Percentiles rank a stretch among this genome's conserved stretches.
Evolutionary conservation across 92 coral and sea anemone genomes (phyloP).

Genomic region (Porites cylindrica): DNA sequence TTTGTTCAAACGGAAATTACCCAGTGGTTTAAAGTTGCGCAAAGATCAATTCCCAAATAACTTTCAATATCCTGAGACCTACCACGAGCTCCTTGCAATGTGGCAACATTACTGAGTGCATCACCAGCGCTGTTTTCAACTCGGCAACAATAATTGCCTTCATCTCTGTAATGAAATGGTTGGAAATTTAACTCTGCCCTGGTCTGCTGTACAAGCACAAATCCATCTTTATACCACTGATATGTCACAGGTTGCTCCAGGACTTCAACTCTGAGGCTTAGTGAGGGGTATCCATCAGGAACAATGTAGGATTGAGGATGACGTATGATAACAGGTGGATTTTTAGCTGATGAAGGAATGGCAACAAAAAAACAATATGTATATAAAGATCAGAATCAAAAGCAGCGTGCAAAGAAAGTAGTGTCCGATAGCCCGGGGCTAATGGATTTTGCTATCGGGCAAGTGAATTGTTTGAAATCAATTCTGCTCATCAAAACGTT

Average conservation of each 20-base stretch:
- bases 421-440: no score
- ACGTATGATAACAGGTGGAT: conserved; percentile 70
- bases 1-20: no score
- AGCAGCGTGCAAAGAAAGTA: no score
- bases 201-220: conserved; percentile 61
- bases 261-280: conserved; percentile 57
- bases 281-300: conserved; percentile 67
- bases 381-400: no score
- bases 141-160: conserved; percentile 88
- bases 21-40: no score
- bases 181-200: conserved; percentile 57
- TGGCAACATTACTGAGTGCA: conserved; percentile 83
- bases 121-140: conserved; percentile 85
- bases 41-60: background rate
- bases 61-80: conserved; percentile 22
- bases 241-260: conserved; percentile 65
- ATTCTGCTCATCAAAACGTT: no score
- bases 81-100: conserved; percentile 72
- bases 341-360: conserved; percentile 47
- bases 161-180: conserved; percentile 81
- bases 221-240: conserved; percentile 91
- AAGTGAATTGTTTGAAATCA: no score
- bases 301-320: conserved; percentile 87
- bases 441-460: no score
- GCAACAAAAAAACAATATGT: background rate